These are phyloP conservation scores for Myoxocephalus aenaeus DNA, from an alignment of 2,797 vertebrate species.

Conservation along the genomic window DNA sequence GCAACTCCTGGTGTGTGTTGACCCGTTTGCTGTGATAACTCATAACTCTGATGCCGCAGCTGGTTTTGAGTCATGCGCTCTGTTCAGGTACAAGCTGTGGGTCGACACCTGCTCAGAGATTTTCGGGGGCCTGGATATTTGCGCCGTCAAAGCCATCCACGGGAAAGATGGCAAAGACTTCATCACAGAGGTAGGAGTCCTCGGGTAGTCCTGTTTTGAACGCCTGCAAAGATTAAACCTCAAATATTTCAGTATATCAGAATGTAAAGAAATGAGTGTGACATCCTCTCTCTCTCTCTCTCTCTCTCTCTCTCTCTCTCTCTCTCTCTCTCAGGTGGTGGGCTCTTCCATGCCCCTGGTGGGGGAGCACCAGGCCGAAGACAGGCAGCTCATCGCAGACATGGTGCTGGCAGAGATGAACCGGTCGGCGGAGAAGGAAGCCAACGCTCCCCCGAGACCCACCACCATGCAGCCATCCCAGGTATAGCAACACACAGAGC, in stretches of 20 bases:
- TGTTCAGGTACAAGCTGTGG: constrained; percentile 94
- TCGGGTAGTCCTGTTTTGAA: constrained; percentile 4
- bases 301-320: neutral
- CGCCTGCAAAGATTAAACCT: neutral
- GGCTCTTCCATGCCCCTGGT: constrained; percentile 96
- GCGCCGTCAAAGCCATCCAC: constrained; percentile 97
- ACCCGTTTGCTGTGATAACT: neutral
- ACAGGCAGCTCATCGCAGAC: constrained; percentile 93
- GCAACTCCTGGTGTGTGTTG: too few species aligned
- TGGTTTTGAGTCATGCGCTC: constrained; percentile 13
- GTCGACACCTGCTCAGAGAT: constrained; percentile 96
- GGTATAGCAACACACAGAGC: constrained; percentile 64
- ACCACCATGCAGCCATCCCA: constrained; percentile 93
- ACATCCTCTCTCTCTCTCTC: neutral
- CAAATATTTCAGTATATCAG: neutral
- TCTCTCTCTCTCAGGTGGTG: constrained; percentile 85
- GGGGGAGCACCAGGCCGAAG: constrained; percentile 94
- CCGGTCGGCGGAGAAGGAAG: constrained; percentile 86
- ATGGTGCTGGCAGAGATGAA: constrained; percentile 93
- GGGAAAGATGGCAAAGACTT: constrained; percentile 98
- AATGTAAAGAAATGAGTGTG: neutral
- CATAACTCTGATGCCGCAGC: neutral
- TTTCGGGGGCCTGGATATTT: constrained; percentile 96
- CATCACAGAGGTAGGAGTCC: constrained; percentile 93
- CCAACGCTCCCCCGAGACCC: constrained; percentile 90